Base-by-base conservation (phyloP, 2,113 vertebrate species). In the Tamias sibiricus region DNA sequence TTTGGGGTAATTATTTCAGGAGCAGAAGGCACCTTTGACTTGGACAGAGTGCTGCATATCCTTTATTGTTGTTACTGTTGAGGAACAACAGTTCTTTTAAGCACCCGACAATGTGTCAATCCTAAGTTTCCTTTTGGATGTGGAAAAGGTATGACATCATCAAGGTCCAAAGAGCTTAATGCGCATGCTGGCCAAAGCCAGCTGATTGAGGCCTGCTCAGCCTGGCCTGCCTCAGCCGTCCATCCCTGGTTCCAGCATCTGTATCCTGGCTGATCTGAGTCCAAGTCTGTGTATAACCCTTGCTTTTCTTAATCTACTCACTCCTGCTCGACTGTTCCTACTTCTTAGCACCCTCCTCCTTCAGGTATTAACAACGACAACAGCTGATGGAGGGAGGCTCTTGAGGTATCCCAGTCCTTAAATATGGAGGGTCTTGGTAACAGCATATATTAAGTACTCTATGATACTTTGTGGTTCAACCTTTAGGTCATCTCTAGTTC, bases 371-470 rank as follows among this genome's bases (percentile, higher is more conserved):
- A 17, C 17, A 30, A 35, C 26, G 30, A 24, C 66, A 24, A 32
- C 0, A 52, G 40, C 16, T 1, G 64, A 68, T 77, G n/a, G 42
- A 37, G 10, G 20, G 37, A 57, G 8, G 54, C 24, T 74, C 44
- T 54, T 19, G 35, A 32, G 52, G 19, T 8, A 44, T 13, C 6
- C 47, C 16, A 37, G 57, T 19, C 32, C 37, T 83, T 24, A 35
- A 35, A 80, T 14, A 59, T 14, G 62, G 30, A 44, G 19, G 16
- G 4, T 68, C 57, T 69, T 42, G 2, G 6, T 19, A 37, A 30
- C 6, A 28, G 3, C 3, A 62, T 26, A 4, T 2, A 8, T 2
- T 1, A 4, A 44, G 8, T 30, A 11, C 22, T 88, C 1, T 24
- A 9, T 0, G 2, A 16, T 16, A 35, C 4, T 72, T 44, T 47